These are phyloP conservation scores for Corythaeola cristata DNA, from an alignment of 2,113 vertebrate species.

Conservation along the genomic window DNA sequence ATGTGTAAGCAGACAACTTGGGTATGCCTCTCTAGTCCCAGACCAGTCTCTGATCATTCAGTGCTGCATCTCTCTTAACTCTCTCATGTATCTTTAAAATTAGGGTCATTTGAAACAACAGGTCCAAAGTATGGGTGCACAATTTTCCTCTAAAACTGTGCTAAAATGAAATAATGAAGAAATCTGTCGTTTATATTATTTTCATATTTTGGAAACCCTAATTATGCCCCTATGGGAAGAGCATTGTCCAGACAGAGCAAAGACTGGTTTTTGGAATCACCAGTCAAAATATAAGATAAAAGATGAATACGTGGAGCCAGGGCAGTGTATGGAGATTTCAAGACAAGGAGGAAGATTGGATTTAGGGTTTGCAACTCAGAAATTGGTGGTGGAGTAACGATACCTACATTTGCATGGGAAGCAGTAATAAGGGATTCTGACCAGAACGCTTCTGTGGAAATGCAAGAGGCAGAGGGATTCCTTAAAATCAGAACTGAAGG, in stretches of 20 bases:
- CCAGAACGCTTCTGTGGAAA: neutral
- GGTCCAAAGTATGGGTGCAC: neutral
- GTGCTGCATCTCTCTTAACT: neutral
- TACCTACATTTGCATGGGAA: neutral
- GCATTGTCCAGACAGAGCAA: neutral
- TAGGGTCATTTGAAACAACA: neutral
- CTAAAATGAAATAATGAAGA: no score
- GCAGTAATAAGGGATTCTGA: neutral
- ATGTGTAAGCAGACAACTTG: neutral
- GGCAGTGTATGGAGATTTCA: neutral
- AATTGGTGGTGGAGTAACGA: neutral
- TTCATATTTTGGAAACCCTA: neutral
- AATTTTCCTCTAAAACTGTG: neutral
- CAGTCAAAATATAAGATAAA: neutral
- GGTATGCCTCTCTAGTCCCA: neutral
- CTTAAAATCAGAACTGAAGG: no score
- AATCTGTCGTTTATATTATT: neutral
- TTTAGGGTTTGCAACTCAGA: neutral
- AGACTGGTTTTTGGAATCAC: neutral
- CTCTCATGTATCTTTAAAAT: neutral
- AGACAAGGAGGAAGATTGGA: neutral
- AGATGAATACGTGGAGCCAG: neutral
- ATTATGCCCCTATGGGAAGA: neutral
- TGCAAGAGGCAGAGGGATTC: neutral
- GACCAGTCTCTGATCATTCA: neutral